These are phyloP conservation scores for Glyphotaelius pellucidus DNA, from an alignment of 2,888 invertebrate genomes.

Conservation along the genomic window DNA sequence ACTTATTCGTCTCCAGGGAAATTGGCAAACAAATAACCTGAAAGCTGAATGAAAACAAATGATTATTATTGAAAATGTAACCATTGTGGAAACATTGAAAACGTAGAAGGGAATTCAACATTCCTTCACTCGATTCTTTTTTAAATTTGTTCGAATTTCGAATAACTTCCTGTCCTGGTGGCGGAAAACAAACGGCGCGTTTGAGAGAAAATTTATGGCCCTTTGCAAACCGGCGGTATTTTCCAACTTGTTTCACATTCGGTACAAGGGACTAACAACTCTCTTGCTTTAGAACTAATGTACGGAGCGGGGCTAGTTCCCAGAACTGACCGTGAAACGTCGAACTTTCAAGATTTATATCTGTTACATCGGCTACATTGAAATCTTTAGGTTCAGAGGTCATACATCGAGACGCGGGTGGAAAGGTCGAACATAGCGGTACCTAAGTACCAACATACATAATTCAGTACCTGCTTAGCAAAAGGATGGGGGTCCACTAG, in stretches of 20 bases:
- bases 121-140: background rate
- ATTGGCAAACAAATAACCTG: background rate
- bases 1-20: background rate
- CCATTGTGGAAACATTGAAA: background rate
- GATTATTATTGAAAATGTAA: background rate
- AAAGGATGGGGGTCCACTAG: background rate
- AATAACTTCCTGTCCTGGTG: constrained; percentile 16
- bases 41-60: background rate
- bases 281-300: background rate
- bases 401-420: background rate
- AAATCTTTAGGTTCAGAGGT: background rate
- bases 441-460: background rate
- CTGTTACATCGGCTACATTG: background rate
- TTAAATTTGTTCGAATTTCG: constrained; percentile 8
- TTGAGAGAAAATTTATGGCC: constrained; percentile 15
- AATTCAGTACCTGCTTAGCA: background rate
- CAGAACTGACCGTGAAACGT: constrained; percentile 9
- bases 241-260: constrained; percentile 31
- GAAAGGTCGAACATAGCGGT: background rate
- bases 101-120: background rate
- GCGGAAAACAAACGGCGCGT: constrained; percentile 30
- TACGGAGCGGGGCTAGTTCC: background rate
- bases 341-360: background rate
- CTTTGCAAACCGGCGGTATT: constrained; percentile 28
- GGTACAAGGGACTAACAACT: background rate